Evolutionary conservation across 2,888 invertebrate species (phyloP), one percentile per base, ranked within the genome.

Genomic region (Scotopteryx bipunctaria): DNA sequence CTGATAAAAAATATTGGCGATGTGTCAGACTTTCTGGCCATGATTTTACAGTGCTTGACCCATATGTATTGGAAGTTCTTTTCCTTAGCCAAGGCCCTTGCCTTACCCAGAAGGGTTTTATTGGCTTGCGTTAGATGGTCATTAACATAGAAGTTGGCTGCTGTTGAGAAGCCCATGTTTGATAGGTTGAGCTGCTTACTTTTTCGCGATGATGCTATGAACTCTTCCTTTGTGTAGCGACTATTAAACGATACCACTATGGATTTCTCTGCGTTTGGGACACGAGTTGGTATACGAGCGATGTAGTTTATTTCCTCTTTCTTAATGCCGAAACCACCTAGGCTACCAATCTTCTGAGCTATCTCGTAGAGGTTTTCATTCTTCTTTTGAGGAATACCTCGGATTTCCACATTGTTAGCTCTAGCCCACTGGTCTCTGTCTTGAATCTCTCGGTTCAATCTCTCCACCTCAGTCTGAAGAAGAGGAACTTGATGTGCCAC

Each of bases 11-110:
- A 9, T 17, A 35, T 17, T 1, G 35, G 35, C 2, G 35, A 1
- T 3, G 35, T 17, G n/a, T 35, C 17, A 6, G 35, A 17, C 5
- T 2, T 17, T 4, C 35, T 16, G 5, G 9, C 17, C 35, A 35
- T 35, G 1, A 35, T 35, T 17, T 35, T 35, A n/a, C 35, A 35
- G 17, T 35, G 35, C n/a, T 35, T 35, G 5, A 35, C 35, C 17
- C 17, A 35, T 0, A 35, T 9, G 9, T 9, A 17, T n/a, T 35
- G n/a, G 9, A 9, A 35, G 9, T 35, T 35, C 2, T 15, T 15
- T 15, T 32, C 32, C 6, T 32, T 32, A 0, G 32, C 32, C 1
- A 32, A 8, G 1, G 15, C 1, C 2, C 8, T 14, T 2, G 32
- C 32, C 8, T 32, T 32, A 15, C 15, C 8, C 2, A 32, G 6